Evolutionary conservation across 2,113 vertebrate genomes (phyloP), one percentile per base, ranked within the genome.

Genomic region (Lophius piscatorius): DNA sequence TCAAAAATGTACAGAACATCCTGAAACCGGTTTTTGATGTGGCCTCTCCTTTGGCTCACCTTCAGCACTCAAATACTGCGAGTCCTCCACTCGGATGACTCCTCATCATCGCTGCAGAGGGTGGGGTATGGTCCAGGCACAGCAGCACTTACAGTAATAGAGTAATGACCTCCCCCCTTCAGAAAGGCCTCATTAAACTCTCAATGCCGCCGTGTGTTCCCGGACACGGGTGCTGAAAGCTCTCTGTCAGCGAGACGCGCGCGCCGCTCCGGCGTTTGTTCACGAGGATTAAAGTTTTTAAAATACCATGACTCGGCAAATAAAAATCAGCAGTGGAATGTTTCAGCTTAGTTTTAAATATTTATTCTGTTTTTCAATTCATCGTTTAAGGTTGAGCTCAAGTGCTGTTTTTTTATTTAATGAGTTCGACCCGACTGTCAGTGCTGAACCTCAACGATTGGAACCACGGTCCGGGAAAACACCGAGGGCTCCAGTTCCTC

Each of bases 121-220:
- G 39, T 63, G 62, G 81, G 85, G 80, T 61, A 23, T 2, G 69
- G 45, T 82, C 85, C 82, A 87, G 73, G 52, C 10, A 17, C 73
- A 85, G 87, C 90, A 91, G 87, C 90, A 91, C 89, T 91, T 80
- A 84, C 28, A 57, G 82, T 88, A 90, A 92, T 87, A 87, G 76
- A 86, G 75, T 77, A 77, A 84, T 70, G 77, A n/a, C n/a, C n/a
- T n/a, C 26, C 48, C 69, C 70, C 80, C 73, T 83, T 78, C 70
- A 68, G 73, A 87, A 76, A 74, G 65, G 70, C 74, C 80, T 91
- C 85, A 89, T 90, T 88, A 85, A 81, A 87, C 58, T 80, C 85
- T 70, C 70, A 82, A 79, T 61, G 77, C 21, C 28, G 5, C 67
- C 51, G 22, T 12, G 50, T 55, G 82, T 77, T 86, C 73, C 80